These are phyloP conservation scores for Lordiphosa mommai DNA, from an alignment of 1,140 invertebrate species.

Conservation along the genomic window DNA sequence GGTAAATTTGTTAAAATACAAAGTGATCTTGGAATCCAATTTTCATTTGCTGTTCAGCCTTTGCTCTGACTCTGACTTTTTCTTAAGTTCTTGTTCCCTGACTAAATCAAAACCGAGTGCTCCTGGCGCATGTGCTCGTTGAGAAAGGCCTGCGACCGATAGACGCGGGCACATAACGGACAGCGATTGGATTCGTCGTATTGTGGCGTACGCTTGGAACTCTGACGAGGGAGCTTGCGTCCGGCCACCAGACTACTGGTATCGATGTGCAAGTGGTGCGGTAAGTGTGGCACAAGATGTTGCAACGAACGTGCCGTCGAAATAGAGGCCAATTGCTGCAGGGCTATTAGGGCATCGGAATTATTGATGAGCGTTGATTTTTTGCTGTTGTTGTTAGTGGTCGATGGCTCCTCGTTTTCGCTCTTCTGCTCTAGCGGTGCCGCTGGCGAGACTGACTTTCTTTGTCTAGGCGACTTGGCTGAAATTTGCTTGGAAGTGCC, in stretches of 20 bases:
- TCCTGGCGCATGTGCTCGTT: conserved; percentile 79
- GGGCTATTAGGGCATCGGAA: conserved; percentile 60
- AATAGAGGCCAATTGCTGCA: conserved; percentile 75
- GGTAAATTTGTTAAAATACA: conserved; percentile 34
- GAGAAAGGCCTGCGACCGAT: conserved; percentile 72
- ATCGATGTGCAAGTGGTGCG: conserved; percentile 55
- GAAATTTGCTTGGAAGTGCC: conserved; percentile 30
- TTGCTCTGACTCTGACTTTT: too few species aligned
- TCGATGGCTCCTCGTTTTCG: conserved; percentile 51
- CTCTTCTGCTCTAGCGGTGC: conserved; percentile 15
- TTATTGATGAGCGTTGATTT: conserved; percentile 40
- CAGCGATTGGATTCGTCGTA: conserved; percentile 78
- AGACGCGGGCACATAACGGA: conserved; percentile 67
- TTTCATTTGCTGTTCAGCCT: conserved; percentile 26
- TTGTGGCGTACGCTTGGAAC: conserved; percentile 45
- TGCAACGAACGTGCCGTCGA: conserved; percentile 66
- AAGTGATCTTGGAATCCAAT: conserved; percentile 41
- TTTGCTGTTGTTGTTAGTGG: conserved; percentile 17
- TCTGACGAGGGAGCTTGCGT: conserved; percentile 55
- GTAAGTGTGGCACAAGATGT: conserved; percentile 51
- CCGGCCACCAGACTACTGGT: conserved; percentile 48
- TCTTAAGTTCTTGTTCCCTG: not conserved
- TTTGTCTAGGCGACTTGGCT: not conserved
- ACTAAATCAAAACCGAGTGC: conserved; percentile 73
- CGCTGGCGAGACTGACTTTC: not conserved